Percentiles rank a stretch among this genome's conserved stretches.
These are phyloP conservation scores for Phrixothrix hirtus DNA, from an alignment of 2,888 invertebrate species.

Conservation along the genomic window DNA sequence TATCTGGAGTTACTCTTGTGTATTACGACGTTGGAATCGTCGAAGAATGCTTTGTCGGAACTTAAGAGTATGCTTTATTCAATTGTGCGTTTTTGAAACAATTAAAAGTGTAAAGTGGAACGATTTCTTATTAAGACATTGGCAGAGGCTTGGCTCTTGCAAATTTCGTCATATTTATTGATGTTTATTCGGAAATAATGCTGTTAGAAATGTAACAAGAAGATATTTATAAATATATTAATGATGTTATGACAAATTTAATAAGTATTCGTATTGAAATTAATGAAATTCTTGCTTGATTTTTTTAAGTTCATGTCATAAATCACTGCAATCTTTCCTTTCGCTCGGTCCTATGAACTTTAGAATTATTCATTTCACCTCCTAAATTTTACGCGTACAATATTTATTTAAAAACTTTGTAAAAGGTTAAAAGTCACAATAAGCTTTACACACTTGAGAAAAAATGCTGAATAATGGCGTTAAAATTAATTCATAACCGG, in stretches of 20 bases:
- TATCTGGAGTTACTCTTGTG: neutral
- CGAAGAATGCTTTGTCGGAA: too few relatives aligned
- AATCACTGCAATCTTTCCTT: constrained; percentile 16
- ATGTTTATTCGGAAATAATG: too few relatives aligned
- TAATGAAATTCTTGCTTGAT: constrained; percentile 4
- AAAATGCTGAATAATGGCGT: neutral
- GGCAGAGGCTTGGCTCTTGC: constrained; percentile 11
- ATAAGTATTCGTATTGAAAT: constrained; percentile 13
- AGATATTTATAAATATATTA: too few relatives aligned
- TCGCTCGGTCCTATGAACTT: constrained; percentile 15
- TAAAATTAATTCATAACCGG: neutral
- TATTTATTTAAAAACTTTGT: neutral
- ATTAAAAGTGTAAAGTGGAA: neutral
- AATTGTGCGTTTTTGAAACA: too few relatives aligned
- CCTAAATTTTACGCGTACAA: neutral
- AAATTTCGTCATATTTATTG: too few relatives aligned
- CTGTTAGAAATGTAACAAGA: too few relatives aligned
- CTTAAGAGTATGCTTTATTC: too few relatives aligned
- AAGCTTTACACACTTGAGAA: neutral
- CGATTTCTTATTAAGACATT: neutral
- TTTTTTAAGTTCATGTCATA: constrained; percentile 3
- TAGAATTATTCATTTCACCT: constrained; percentile 14
- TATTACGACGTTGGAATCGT: neutral
- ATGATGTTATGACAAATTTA: neutral
- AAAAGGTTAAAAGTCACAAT: neutral